These are phyloP conservation scores for Saccopteryx bilineata DNA, from an alignment of 2,113 vertebrate species.

Conservation along the genomic window DNA sequence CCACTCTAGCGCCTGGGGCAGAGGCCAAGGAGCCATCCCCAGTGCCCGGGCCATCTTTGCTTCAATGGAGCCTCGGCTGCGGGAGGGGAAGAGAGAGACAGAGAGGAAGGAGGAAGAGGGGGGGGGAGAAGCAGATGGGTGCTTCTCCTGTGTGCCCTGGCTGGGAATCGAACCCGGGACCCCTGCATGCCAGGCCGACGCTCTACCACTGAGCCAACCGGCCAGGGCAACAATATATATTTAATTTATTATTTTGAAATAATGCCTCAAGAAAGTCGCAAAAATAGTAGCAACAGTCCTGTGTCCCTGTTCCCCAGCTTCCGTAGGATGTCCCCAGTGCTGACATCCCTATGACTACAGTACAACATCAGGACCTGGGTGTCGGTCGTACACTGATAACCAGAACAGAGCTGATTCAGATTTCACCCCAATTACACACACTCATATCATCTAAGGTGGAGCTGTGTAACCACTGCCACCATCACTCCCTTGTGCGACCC, in stretches of 20 bases:
- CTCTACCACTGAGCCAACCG: no score
- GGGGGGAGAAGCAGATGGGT: no score
- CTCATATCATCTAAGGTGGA: rapidly evolving
- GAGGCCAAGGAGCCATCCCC: no score
- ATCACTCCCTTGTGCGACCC: rapidly evolving
- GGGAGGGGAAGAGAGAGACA: no score
- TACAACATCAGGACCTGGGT: not conserved
- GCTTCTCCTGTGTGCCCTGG: no score
- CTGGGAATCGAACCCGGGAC: no score
- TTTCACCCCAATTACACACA: not conserved
- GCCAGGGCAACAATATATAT: not conserved
- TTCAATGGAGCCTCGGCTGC: no score
- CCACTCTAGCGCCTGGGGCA: no score
- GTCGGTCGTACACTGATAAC: not conserved
- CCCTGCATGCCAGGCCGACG: no score
- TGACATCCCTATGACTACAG: not conserved
- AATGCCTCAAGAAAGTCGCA: not conserved
- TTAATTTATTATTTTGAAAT: not conserved
- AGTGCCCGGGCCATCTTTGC: no score
- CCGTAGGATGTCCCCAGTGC: not conserved
- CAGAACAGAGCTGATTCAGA: not conserved
- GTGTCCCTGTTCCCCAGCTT: no score
- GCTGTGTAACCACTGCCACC: not conserved
- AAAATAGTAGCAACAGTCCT: not conserved
- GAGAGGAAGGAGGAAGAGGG: no score